A percentile compares a stretch with the other conserved stretches of the same genome.
Conservation (phyloP, 2,797 vertebrate species). For the Megaceryle alcyon region DNA sequence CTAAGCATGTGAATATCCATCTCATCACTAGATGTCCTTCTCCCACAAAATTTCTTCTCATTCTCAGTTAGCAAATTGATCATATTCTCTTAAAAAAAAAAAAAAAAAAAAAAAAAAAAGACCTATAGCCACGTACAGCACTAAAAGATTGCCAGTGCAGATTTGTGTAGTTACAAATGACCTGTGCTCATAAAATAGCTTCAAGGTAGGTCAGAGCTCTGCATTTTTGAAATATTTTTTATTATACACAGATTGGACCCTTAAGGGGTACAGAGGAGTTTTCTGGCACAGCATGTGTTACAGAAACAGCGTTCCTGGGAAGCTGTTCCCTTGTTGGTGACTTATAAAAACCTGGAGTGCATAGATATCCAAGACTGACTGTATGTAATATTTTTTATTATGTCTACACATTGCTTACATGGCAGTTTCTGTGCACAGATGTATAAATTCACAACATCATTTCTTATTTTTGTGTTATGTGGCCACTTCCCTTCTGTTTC, state of each 20-base stretch:
- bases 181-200: background rate
- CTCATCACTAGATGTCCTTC: constrained; percentile 67
- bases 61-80: background rate
- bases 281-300: background rate
- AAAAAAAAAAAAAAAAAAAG: background rate
- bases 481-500: background rate
- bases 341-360: background rate
- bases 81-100: background rate
- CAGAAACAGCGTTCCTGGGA: background rate
- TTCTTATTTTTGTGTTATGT: background rate
- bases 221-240: background rate
- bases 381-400: background rate
- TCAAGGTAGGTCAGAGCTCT: background rate
- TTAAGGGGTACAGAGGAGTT: background rate
- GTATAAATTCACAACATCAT: background rate
- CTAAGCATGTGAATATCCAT: background rate
- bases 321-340: background rate
- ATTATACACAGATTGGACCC: background rate
- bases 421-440: background rate
- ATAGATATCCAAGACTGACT: background rate
- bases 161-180: accelerated
- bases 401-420: background rate
- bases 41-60: constrained; percentile 21
- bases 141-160: background rate
- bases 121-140: background rate